These are phyloP conservation scores for Drosophila sturtevanti DNA, from an alignment of 1,140 invertebrate species.

Conservation along the genomic window DNA sequence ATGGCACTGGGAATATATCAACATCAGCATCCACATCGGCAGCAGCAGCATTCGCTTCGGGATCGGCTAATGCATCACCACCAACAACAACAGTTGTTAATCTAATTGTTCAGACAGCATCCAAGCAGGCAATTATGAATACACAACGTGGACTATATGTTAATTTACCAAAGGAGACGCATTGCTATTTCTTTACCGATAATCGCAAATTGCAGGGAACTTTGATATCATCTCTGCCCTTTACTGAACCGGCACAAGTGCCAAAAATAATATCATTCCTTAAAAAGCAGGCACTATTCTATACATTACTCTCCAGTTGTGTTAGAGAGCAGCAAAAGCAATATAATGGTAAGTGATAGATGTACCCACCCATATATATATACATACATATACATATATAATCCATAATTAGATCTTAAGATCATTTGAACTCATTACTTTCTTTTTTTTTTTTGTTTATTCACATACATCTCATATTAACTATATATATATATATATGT, in stretches of 20 bases:
- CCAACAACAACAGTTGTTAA: conserved; percentile 59
- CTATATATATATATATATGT: no score
- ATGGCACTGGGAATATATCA: neutral
- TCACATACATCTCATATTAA: no score
- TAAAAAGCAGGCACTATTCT: conserved; percentile 95
- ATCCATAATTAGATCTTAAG: neutral
- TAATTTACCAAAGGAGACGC: conserved; percentile 94
- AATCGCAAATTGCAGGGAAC: conserved; percentile 90
- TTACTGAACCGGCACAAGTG: conserved; percentile 97
- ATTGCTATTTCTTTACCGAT: conserved; percentile 96
- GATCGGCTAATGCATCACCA: conserved; percentile 17
- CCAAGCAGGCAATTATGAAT: conserved; percentile 56
- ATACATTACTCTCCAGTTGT: conserved; percentile 93
- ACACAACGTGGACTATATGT: conserved; percentile 84
- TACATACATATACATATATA: neutral
- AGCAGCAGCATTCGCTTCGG: neutral
- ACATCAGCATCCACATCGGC: neutral
- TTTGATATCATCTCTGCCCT: conserved; percentile 92
- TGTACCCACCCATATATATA: no score
- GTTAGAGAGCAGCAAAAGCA: conserved; percentile 90
- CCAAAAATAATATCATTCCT: conserved; percentile 92
- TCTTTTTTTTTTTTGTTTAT: no score
- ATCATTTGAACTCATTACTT: no score
- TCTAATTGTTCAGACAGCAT: conserved; percentile 68
- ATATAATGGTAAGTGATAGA: conserved; percentile 84